phyloP scores from a whole-genome alignment of 2,888 invertebrate species.

The Drosophila conformis region DNA sequence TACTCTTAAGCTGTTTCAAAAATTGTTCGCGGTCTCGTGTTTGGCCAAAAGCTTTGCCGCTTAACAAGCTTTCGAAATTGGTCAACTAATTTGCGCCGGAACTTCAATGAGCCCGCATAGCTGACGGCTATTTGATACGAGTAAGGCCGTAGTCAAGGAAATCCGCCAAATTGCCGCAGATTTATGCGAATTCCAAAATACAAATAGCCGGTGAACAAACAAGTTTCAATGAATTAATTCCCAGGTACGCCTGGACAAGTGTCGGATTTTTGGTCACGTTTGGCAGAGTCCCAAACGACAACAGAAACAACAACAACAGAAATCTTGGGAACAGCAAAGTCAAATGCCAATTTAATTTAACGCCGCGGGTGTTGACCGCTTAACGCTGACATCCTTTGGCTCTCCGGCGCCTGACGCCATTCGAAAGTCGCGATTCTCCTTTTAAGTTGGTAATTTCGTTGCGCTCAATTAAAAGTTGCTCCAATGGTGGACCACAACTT shows the following conservation, averaged over 20 bases:
- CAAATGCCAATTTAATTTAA: conserved; percentile 73
- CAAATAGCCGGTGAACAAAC: conserved; percentile 44
- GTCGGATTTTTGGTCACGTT: conserved; percentile 42
- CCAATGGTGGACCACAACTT: conserved; percentile 42
- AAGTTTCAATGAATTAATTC: conserved; percentile 59
- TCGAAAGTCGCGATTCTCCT: conserved; percentile 9
- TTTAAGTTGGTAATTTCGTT: conserved; percentile 53
- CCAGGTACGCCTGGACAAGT: conserved; percentile 60
- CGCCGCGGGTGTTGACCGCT: conserved; percentile 54
- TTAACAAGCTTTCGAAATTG: conserved; percentile 18
- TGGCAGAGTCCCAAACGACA: conserved; percentile 9
- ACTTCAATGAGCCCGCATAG: conserved; percentile 31
- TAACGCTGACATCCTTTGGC: conserved; percentile 39
- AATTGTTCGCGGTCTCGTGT: conserved; percentile 2
- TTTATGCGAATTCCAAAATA: conserved; percentile 49
- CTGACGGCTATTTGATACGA: conserved; percentile 39
- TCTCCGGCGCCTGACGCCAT: neutral
- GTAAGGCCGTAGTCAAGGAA: conserved; percentile 20
- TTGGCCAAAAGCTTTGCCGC: conserved; percentile 16
- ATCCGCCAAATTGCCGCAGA: conserved; percentile 59
- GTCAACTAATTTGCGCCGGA: conserved; percentile 35
- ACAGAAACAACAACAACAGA: conserved; percentile 15
- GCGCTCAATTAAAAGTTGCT: conserved; percentile 72
- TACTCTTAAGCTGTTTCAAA: neutral
- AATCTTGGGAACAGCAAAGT: conserved; percentile 36